Evolutionary conservation across 1,140 invertebrate genomes (phyloP), one percentile per base, ranked within the genome.

Genomic region (Drosophila murphyi): DNA sequence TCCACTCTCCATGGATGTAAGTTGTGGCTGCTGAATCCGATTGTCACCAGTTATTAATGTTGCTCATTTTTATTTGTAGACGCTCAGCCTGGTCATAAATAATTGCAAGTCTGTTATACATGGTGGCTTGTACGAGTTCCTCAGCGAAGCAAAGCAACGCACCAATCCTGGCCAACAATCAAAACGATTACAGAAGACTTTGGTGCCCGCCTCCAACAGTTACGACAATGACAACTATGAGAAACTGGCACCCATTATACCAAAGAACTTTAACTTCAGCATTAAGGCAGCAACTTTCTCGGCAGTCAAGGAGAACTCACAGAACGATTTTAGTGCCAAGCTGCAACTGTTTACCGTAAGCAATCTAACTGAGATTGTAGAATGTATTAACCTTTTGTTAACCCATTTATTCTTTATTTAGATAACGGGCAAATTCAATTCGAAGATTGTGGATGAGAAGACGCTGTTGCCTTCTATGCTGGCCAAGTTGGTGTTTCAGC

Each of bases 1-100:
- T 7, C 96, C 96, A 47, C 93, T 97, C 35, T 96, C 96, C 65
- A 94, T 97, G 50, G 96, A 97, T 94, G 96, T 96, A 93, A 91
- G 78, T 76, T 41, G 2, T n/a, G 4, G 12, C 31, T 51, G 5
- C 35, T 6, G 48, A 43, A 8, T 43, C 29, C n/a, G 31, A 7
- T 43, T 43, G 39, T n/a, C 39, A n/a, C 47, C 12, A 45, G 35
- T 1, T 4, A 10, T 2, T 10, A 10, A 34, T 28, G 76, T 52
- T 92, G 3, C 6, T 28, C 2, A 3, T 8, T n/a, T 59, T 20
- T 2, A 8, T 8, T 8, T 4, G 2, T 92, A 97, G 96, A 96
- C 96, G 95, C 94, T 97, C 56, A 95, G 95, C 86, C 93, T 96
- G 64, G 94, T 94, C 70, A 94, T 97, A 65, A 95, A 94, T 45